These are phyloP conservation scores for Muntiacus reevesi DNA, from an alignment of 2,113 vertebrate species.

Conservation along the genomic window DNA sequence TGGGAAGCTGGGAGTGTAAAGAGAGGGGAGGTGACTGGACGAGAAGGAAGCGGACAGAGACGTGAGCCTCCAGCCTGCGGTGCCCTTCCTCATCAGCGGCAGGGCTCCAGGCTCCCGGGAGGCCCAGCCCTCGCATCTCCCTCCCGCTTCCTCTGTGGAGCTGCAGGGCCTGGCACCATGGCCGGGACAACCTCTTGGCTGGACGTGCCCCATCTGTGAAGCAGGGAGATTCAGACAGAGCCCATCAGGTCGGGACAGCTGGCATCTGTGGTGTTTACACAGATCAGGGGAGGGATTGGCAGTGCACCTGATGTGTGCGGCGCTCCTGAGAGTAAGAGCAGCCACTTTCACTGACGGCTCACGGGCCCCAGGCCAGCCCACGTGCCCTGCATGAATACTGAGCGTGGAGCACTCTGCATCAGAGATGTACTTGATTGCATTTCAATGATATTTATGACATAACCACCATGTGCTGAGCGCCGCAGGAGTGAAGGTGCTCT, in stretches of 20 bases:
- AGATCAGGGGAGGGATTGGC: not conserved
- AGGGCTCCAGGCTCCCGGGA: not conserved
- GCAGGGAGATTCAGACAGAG: not conserved
- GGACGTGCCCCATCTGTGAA: not conserved
- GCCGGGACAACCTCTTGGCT: not conserved
- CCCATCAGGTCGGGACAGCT: too few species aligned
- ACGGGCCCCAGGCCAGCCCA: not conserved
- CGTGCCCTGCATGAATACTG: fast-evolving
- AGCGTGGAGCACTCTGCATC: not conserved
- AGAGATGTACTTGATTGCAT: not conserved
- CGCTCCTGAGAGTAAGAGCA: not conserved
- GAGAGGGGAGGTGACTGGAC: fast-evolving
- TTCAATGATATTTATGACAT: too few species aligned
- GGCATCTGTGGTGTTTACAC: not conserved
- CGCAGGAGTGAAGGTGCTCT: fast-evolving
- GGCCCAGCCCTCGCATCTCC: not conserved
- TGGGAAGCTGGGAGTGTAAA: fast-evolving
- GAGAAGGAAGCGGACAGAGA: fast-evolving
- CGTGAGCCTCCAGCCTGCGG: not conserved
- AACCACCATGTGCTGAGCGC: not conserved
- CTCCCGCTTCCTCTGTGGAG: not conserved
- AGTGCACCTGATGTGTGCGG: fast-evolving
- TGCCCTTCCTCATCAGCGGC: fast-evolving
- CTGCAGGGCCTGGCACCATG: fast-evolving
- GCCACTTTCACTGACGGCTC: not conserved